Evolutionary conservation across 2,888 invertebrate genomes (phyloP), one percentile per base, ranked within the genome.

Genomic region (Lymantria monacha): DNA sequence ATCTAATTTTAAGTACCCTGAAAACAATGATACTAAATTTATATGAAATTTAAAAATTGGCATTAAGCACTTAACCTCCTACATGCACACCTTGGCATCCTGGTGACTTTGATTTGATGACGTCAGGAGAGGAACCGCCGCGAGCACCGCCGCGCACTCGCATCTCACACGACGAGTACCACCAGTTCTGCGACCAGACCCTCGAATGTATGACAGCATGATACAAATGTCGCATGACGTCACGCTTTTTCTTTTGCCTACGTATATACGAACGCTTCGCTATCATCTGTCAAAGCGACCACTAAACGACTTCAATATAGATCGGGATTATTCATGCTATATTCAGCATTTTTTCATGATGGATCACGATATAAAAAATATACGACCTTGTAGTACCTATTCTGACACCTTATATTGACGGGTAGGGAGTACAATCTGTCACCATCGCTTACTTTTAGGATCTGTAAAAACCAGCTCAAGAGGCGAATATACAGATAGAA

Each of bases 101-200:
- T 59, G 63, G 51, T 61, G 62, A 63, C 55, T 42, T 57, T 63
- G 61, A 56, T 50, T 70, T 72, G 59, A 46, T 63, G 65, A 59
- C 57, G 56, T 56, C 62, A 67, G 61, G 80, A 70, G 83, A 81
- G 59, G 84, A 77, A 50, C 85, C 89, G 53, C 87, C 87, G 22
- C 81, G 91, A 14, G 91, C 91, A 54, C 91, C 91, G 63, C 91
- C 91, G 43, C 87, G 92, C 71, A 81, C 91, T 44, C 85, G 83
- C 74, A 93, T 94, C 78, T 94, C 95, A 49, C 93, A 94, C 84
- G 94, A 95, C 87, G 96, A 96, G 86, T 95, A 95, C 86, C 95
- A 95, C 82, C 94, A 94, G 85, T 95, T 95, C 90, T 95, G 94
- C 91, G 95, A 95, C 89, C 93, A 94, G 78, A 94, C 95, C 78